A percentile compares a stretch with the other conserved stretches of the same genome.
These are phyloP conservation scores for Ctenopoma multispine DNA, from an alignment of 2,797 vertebrate genomes.

Conservation along the genomic window DNA sequence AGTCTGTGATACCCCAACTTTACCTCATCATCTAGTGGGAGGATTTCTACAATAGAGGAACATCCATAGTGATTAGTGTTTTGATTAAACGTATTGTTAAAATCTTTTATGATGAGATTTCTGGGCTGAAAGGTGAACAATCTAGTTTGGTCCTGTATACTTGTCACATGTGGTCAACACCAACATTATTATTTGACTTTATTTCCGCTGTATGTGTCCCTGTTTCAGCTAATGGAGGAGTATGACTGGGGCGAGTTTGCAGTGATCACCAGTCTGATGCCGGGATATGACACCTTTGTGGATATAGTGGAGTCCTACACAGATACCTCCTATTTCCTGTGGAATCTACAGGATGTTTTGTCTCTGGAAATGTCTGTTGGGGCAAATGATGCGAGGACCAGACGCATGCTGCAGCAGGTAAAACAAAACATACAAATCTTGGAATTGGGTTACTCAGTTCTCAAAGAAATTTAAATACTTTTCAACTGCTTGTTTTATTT, in stretches of 20 bases:
- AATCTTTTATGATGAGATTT: background rate
- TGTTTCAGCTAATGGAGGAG: slow-evolving; percentile 94
- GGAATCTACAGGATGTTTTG: slow-evolving; percentile 93
- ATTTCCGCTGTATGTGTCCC: background rate
- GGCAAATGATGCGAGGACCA: slow-evolving; percentile 84
- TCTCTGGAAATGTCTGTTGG: slow-evolving; percentile 94
- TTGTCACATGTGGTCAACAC: too few relatives aligned
- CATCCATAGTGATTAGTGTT: background rate
- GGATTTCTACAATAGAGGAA: slow-evolving; percentile 10
- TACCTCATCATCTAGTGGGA: background rate
- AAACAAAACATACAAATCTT: too few relatives aligned
- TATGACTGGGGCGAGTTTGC: slow-evolving; percentile 96
- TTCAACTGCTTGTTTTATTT: too few relatives aligned
- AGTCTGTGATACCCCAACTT: slow-evolving; percentile 18
- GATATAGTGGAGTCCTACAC: slow-evolving; percentile 91
- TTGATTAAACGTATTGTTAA: background rate
- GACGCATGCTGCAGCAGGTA: slow-evolving; percentile 91
- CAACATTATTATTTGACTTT: background rate
- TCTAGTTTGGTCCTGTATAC: background rate
- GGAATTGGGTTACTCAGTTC: too few relatives aligned
- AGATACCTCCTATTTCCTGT: slow-evolving; percentile 93
- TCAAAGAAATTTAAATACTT: too few relatives aligned
- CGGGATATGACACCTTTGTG: slow-evolving; percentile 93
- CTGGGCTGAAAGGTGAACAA: too few relatives aligned
- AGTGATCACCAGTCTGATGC: slow-evolving; percentile 94